Conservation (phyloP, 2,888 invertebrate genomes). For the Archips xylosteana region DNA sequence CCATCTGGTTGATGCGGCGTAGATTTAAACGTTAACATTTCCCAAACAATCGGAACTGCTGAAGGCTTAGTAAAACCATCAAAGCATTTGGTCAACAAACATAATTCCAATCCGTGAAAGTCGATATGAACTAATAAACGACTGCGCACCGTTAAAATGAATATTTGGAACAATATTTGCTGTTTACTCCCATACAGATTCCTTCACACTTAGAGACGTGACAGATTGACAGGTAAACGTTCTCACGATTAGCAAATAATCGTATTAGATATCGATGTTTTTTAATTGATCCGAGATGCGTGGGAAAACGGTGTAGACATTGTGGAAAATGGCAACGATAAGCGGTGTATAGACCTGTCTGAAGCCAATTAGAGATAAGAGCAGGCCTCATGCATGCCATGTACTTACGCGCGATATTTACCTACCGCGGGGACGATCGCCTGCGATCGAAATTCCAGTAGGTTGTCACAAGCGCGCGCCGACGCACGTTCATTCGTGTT, state of each 20-base stretch:
- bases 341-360: too few species aligned
- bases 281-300: slow-evolving; percentile 37
- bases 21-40: too few species aligned
- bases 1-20: too few species aligned
- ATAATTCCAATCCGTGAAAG: slow-evolving; percentile 12
- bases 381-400: too few species aligned
- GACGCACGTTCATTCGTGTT: too few species aligned
- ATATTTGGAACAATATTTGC: slow-evolving; percentile 43
- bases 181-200: slow-evolving; percentile 44
- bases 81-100: slow-evolving; percentile 9
- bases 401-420: too few species aligned
- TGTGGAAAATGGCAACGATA: not conserved
- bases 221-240: slow-evolving; percentile 37
- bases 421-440: too few species aligned
- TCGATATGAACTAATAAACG: slow-evolving; percentile 36
- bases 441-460: too few species aligned
- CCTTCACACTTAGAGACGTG: slow-evolving; percentile 46
- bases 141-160: slow-evolving; percentile 36
- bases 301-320: slow-evolving; percentile 18
- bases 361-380: too few species aligned
- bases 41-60: too few species aligned
- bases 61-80: not conserved
- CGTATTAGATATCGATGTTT: slow-evolving; percentile 33
- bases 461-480: too few species aligned
- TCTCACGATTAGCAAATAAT: slow-evolving; percentile 45